Evolutionary conservation across 2,113 vertebrate species (phyloP), one percentile per base, ranked within the genome.

Genomic region (Leucosticte australis): DNA sequence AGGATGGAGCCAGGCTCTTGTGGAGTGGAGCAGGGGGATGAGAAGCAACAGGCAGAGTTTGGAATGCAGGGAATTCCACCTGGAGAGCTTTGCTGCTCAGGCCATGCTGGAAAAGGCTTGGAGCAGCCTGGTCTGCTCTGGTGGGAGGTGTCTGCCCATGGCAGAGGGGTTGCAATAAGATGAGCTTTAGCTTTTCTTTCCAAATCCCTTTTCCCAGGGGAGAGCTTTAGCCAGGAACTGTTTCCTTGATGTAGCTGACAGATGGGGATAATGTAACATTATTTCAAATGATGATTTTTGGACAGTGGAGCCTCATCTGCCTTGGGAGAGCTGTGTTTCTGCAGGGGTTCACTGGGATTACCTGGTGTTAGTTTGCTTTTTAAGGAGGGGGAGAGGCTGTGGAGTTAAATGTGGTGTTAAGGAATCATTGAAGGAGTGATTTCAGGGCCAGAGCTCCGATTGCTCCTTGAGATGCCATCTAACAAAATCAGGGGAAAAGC

Each of bases 311-410:
- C 44, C 15, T 2, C 13, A 1, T 19, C 18, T 87, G 59, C 21
- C 56, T 53, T 10, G 27, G 21, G 57, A 1, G 41, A 63, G 33
- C 23, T 18, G 52, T 37, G 9, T 37, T 80, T 62, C 46, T 57
- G 57, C 50, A 30, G 41, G 65, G 37, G 1, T 37, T 50, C 20
- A 0, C 30, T 59, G 44, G 6, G 31, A 0, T n/a, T 63, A 5
- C 41, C 27, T 46, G 27, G 2, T 19, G 13, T 35, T 39, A 44
- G 7, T 55, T 52, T 57, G 15, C 7, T 33, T 55, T 31, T 21
- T 28, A 16, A 56, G 52, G 53, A 28, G 37, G 37, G 50, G 41
- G 3, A 41, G 63, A 37, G 11, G 22, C 46, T 47, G 6, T 47
- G 13, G 47, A 55, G 39, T 65, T 37, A 21, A 22, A 31, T 13